Conservation (phyloP, 2,888 invertebrate genomes). For the Ceriagrion tenellum region DNA sequence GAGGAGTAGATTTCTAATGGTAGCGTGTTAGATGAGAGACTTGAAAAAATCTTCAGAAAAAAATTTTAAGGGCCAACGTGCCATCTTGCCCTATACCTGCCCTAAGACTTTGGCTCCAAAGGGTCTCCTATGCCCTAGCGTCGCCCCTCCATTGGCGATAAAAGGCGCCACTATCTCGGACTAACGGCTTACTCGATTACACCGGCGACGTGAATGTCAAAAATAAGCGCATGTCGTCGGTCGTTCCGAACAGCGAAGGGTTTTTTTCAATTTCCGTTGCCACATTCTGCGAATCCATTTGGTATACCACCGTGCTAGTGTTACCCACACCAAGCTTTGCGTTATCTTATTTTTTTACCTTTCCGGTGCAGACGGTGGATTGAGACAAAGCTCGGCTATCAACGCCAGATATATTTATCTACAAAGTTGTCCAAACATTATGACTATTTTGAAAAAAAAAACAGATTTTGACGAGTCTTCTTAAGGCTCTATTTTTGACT, state of each 20-base stretch:
- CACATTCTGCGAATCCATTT: slow-evolving; percentile 26
- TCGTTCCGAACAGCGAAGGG: neutral
- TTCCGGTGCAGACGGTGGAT: too few species aligned
- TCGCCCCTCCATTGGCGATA: neutral
- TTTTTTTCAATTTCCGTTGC: neutral
- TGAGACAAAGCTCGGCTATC: too few species aligned
- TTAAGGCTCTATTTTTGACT: too few species aligned
- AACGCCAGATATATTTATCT: too few species aligned
- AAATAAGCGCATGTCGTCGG: slow-evolving; percentile 17
- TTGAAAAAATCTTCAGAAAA: too few species aligned
- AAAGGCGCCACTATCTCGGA: slow-evolving; percentile 34
- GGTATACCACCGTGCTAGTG: neutral
- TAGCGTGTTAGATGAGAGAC: too few species aligned
- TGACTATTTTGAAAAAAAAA: too few species aligned
- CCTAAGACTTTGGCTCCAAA: too few species aligned
- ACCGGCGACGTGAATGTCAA: slow-evolving; percentile 29
- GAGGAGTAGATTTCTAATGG: too few species aligned
- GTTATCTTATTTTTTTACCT: neutral
- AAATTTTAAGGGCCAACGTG: neutral
- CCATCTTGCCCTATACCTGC: neutral
- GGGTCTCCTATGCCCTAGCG: neutral
- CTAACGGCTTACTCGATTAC: neutral
- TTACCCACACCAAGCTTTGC: neutral
- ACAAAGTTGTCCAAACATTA: too few species aligned
- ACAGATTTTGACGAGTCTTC: too few species aligned